These are phyloP conservation scores for Polypedilum pembai DNA, from an alignment of 1,140 invertebrate genomes.

Conservation along the genomic window DNA sequence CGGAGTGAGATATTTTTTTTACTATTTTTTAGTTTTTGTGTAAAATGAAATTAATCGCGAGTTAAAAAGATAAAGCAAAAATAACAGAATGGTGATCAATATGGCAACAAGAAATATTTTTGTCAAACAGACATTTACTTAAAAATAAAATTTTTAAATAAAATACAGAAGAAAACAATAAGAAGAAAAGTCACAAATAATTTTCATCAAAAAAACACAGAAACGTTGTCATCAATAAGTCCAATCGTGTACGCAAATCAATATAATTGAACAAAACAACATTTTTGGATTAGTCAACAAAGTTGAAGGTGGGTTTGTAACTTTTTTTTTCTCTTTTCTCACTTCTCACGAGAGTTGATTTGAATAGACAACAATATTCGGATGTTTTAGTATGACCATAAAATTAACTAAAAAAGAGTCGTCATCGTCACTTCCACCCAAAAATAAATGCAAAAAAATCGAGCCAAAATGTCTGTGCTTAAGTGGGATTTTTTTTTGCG, in stretches of 20 bases:
- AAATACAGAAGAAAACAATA: background rate
- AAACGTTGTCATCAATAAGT: background rate
- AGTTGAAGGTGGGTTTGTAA: background rate
- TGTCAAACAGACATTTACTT: background rate
- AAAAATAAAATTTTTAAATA: no score
- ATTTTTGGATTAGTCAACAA: conserved; percentile 12
- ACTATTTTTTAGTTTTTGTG: background rate
- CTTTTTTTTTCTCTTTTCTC: no score
- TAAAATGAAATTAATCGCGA: background rate
- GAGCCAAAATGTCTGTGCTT: conserved; percentile 22
- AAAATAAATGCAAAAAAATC: conserved; percentile 3
- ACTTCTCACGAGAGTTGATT: background rate
- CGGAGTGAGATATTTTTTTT: background rate
- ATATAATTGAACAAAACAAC: conserved; percentile 13
- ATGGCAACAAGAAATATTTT: background rate
- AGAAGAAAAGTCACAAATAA: background rate
- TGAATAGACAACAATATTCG: background rate
- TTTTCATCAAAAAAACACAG: background rate
- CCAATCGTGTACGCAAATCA: conserved; percentile 7
- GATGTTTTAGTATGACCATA: background rate
- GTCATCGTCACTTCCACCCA: background rate
- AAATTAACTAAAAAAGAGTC: background rate
- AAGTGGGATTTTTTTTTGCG: conserved; percentile 24
- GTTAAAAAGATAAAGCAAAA: background rate
- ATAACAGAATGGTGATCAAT: background rate